These are phyloP conservation scores for Machimus rusticus DNA, from an alignment of 2,888 invertebrate species.

Conservation along the genomic window DNA sequence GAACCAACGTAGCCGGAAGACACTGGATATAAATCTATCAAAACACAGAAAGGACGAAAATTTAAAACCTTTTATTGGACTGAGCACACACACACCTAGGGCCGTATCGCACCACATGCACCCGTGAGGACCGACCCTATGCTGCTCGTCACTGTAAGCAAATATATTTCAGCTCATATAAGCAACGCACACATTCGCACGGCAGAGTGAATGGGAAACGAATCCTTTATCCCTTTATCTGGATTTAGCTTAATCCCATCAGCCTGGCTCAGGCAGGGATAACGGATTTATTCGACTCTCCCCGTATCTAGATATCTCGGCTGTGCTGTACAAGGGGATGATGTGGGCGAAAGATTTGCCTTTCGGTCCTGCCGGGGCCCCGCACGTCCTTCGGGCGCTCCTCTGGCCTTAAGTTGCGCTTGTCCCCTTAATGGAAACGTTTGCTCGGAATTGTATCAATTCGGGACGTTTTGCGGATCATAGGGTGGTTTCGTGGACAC, in stretches of 20 bases:
- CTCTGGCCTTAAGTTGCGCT: slow-evolving; percentile 17
- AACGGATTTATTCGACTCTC: slow-evolving; percentile 51
- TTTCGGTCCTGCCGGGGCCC: background rate
- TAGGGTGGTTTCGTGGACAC: slow-evolving; percentile 8
- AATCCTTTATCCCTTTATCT: slow-evolving; percentile 64
- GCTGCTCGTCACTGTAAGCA: slow-evolving; percentile 15
- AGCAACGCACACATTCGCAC: background rate
- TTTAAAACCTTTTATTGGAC: slow-evolving; percentile 49
- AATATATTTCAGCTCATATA: slow-evolving; percentile 24
- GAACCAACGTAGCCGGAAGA: slow-evolving; percentile 24
- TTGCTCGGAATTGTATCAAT: slow-evolving; percentile 27
- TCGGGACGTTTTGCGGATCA: slow-evolving; percentile 18
- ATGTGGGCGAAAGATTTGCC: slow-evolving; percentile 23
- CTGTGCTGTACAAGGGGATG: background rate
- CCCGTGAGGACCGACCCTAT: slow-evolving; percentile 21
- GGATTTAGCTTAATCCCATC: slow-evolving; percentile 64
- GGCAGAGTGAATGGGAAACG: slow-evolving; percentile 43
- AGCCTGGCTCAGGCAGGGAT: slow-evolving; percentile 55
- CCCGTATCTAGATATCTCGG: slow-evolving; percentile 22
- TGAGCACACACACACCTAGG: background rate
- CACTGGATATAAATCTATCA: slow-evolving; percentile 43
- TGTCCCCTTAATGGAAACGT: slow-evolving; percentile 35
- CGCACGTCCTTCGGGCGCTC: background rate
- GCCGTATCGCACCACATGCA: slow-evolving; percentile 22
- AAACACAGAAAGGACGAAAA: slow-evolving; percentile 40